A percentile compares a stretch with the other conserved stretches of the same genome.
phyloP scores from a whole-genome alignment of 2,888 invertebrate genomes.

The Epistrophe grossulariae region DNA sequence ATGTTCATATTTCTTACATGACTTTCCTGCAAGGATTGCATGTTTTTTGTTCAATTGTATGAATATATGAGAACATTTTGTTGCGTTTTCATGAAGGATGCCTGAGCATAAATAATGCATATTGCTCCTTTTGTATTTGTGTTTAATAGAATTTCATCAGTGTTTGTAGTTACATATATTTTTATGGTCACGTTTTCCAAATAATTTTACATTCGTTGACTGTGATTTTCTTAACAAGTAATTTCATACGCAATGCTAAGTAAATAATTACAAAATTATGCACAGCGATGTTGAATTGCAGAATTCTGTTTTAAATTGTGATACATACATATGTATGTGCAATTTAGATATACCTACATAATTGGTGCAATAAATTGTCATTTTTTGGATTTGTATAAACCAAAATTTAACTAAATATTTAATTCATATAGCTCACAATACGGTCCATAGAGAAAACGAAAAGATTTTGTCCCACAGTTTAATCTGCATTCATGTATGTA shows the following conservation, averaged over 20 bases:
- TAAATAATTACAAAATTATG: conserved; percentile 4
- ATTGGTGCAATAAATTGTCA: too few species aligned
- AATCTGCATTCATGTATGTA: too few species aligned
- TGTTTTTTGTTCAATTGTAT: conserved; percentile 10
- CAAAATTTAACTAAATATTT: too few species aligned
- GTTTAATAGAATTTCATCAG: not conserved
- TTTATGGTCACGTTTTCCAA: conserved; percentile 24
- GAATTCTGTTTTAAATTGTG: not conserved
- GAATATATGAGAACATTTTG: conserved; percentile 6
- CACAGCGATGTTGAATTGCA: not conserved
- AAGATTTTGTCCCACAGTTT: too few species aligned
- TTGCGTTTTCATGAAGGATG: conserved; percentile 27
- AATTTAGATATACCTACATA: too few species aligned
- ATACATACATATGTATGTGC: too few species aligned
- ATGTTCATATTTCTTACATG: conserved; percentile 23
- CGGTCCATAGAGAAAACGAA: too few species aligned
- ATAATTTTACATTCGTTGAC: conserved; percentile 7
- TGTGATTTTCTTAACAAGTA: conserved; percentile 4
- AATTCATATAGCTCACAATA: too few species aligned
- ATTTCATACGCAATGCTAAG: not conserved
- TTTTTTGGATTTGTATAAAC: too few species aligned
- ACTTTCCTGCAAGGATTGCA: conserved; percentile 22
- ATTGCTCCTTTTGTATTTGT: conserved; percentile 4
- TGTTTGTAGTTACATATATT: not conserved
- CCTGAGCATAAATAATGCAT: conserved; percentile 10